Base-by-base conservation (phyloP, 1,140 invertebrate genomes). In the Drosophila miranda region DNA sequence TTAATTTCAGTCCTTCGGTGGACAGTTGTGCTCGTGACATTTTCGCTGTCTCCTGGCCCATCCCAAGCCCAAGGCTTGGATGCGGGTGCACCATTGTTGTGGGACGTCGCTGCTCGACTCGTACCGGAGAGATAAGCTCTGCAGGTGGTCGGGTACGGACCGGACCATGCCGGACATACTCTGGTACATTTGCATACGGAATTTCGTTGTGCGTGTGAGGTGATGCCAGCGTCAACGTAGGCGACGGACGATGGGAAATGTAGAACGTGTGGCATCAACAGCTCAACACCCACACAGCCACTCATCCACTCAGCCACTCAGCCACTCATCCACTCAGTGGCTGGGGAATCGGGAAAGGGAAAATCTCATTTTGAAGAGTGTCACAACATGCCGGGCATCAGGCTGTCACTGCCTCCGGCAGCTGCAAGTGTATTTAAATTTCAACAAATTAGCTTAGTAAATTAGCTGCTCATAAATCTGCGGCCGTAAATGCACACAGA, bases 381-480 rank as follows among this genome's bases (percentile, higher is more conserved):
- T 66, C 76, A 76, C 70, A 75, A 75, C 53, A 54, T 38, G 53
- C 50, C 45, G 23, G 21, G 57, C 57, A 53, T 55, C 49, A 53
- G 28, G 62, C 54, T 68, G 72, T 75, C 71, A 68, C 38, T 50
- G 72, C 55, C 54, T 46, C 55, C 30, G 68, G 59, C 68, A 73
- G 67, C 55, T 75, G 55, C 64, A 78, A 69, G 55, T 78, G 53
- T 74, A 63, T 77, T 77, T 74, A 60, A 77, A 59, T 70, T 61
- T 53, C 57, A 80, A 74, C 81, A 84, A 86, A 84, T 84, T 84
- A 81, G 73, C 73, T 80, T 70, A 61, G 63, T 73, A 63, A 77
- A 74, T 86, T 86, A 86, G 77, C 73, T 81, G 81, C 81, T 84
- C 78, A 77, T 84, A 84, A 84, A 86, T 86, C 77, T 66, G 60